These are phyloP conservation scores for Lasioglossum leucozonium DNA, from an alignment of 2,888 invertebrate species.

Conservation along the genomic window DNA sequence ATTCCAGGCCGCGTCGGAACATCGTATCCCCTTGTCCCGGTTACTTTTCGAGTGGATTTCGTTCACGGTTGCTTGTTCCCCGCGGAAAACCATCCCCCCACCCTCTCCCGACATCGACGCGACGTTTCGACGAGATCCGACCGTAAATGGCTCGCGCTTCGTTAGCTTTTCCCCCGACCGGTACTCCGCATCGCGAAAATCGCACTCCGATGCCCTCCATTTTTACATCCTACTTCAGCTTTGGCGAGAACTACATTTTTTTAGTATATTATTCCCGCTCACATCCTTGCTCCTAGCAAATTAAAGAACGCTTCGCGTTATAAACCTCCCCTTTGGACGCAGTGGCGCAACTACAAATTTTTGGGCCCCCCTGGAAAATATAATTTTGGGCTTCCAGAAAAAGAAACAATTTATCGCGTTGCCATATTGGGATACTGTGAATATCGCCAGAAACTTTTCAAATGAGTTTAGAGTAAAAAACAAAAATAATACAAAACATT, in stretches of 20 bases:
- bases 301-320: too few species aligned
- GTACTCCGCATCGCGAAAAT: not conserved
- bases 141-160: not conserved
- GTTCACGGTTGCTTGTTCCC: not conserved
- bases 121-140: too few species aligned
- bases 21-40: not conserved
- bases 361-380: too few species aligned
- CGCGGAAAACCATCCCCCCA: not conserved
- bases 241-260: not conserved
- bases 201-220: not conserved
- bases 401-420: too few species aligned
- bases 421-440: too few species aligned
- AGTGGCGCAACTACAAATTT: too few species aligned
- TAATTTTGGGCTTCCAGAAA: too few species aligned
- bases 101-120: not conserved
- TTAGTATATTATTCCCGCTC: not conserved
- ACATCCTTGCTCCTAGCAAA: not conserved
- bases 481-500: too few species aligned
- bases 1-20: not conserved
- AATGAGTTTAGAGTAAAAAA: too few species aligned
- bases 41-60: constrained; percentile 21
- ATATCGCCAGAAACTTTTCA: too few species aligned
- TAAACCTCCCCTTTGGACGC: too few species aligned
- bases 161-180: not conserved
- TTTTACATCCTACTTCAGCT: not conserved